These are phyloP conservation scores for Labroides dimidiatus DNA, from an alignment of 2,797 vertebrate genomes.

Conservation along the genomic window DNA sequence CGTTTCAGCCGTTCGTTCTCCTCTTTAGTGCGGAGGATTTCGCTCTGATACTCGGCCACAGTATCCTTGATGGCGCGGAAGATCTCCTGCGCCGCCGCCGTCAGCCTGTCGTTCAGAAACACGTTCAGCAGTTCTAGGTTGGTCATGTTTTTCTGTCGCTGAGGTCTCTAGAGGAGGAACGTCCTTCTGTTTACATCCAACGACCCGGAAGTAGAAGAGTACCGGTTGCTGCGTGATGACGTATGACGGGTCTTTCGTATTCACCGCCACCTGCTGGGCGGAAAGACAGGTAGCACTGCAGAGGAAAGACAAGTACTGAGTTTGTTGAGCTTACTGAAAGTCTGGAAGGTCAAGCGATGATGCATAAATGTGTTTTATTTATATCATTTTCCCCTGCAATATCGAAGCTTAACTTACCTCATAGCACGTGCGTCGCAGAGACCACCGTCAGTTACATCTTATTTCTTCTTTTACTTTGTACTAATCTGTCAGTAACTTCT, in stretches of 20 bases:
- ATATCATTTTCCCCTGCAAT: too few relatives aligned
- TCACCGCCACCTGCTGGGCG: slow-evolving; percentile 24
- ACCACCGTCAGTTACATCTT: too few relatives aligned
- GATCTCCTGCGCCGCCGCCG: slow-evolving; percentile 75
- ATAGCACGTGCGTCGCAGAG: too few relatives aligned
- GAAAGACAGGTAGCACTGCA: not conserved
- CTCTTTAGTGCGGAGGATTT: slow-evolving; percentile 70
- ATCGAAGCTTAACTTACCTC: too few relatives aligned
- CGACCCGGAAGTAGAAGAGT: slow-evolving; percentile 53
- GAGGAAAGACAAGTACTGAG: too few relatives aligned
- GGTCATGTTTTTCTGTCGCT: slow-evolving; percentile 62
- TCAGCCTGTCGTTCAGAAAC: slow-evolving; percentile 76
- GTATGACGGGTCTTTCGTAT: not conserved
- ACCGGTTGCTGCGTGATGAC: slow-evolving; percentile 22
- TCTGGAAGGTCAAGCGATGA: too few relatives aligned
- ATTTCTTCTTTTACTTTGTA: too few relatives aligned
- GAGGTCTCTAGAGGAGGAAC: slow-evolving; percentile 31
- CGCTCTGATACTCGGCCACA: slow-evolving; percentile 71
- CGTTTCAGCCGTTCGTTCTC: slow-evolving; percentile 77
- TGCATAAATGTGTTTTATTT: too few relatives aligned
- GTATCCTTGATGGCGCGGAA: slow-evolving; percentile 74
- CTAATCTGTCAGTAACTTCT: too few relatives aligned
- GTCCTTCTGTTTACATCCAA: slow-evolving; percentile 75
- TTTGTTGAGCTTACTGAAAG: too few relatives aligned
- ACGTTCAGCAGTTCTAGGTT: slow-evolving; percentile 74